Evolutionary conservation across 1,140 invertebrate species (phyloP).

Genomic region (Megalonaias nervosa): DNA sequence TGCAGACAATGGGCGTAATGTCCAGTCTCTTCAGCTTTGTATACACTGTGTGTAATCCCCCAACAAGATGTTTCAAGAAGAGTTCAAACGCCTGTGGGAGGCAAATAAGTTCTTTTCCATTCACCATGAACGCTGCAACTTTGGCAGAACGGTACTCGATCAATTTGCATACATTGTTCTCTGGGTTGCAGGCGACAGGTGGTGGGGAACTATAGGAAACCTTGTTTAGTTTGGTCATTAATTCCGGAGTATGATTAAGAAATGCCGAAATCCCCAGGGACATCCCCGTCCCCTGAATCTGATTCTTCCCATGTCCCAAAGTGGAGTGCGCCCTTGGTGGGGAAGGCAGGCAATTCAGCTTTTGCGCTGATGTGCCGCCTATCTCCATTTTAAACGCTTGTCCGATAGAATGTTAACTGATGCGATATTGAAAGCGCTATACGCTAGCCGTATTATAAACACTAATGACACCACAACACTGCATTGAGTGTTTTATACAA

Average conservation of each 20-base stretch:
- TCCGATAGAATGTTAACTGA: too few relatives aligned
- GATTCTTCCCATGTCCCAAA: too few relatives aligned
- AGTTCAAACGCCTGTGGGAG: constrained; percentile 98
- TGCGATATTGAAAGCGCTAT: too few relatives aligned
- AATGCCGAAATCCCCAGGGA: background rate
- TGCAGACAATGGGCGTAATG: constrained; percentile 98
- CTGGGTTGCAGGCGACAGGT: constrained; percentile 62
- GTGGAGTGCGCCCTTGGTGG: too few relatives aligned
- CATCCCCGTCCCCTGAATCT: too few relatives aligned
- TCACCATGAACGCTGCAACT: constrained; percentile 97
- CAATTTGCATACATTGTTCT: constrained; percentile 92
- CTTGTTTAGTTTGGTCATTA: constrained; percentile 56
- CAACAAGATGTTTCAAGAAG: constrained; percentile 98
- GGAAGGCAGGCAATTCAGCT: too few relatives aligned
- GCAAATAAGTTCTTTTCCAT: constrained; percentile 97
- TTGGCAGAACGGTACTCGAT: constrained; percentile 91
- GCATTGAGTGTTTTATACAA: too few relatives aligned
- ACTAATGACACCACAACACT: too few relatives aligned
- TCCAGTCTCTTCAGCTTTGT: constrained; percentile 98
- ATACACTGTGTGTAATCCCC: constrained; percentile 98
- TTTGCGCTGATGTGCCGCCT: too few relatives aligned
- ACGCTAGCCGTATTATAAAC: too few relatives aligned
- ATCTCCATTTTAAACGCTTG: too few relatives aligned
- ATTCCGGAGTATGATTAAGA: constrained; percentile 37
- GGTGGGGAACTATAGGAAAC: constrained; percentile 65